These are phyloP conservation scores for Hydrozoanthus tunicans DNA, from an alignment of 64 coral and sea anemone genomes.

Conservation along the genomic window DNA sequence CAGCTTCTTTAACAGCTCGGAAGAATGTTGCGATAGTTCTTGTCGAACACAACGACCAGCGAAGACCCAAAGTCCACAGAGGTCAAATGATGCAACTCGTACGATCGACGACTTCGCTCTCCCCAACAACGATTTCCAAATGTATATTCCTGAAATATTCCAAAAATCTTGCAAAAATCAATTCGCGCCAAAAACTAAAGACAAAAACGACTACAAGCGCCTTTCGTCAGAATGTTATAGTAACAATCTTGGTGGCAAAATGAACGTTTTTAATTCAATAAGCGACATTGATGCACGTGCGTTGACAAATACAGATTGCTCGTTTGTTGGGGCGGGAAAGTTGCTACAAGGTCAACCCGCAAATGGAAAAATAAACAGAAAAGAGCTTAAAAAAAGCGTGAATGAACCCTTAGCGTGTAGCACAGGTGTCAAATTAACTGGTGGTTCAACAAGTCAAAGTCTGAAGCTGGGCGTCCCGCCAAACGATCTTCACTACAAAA, in stretches of 20 bases:
- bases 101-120: slow-evolving; percentile 27
- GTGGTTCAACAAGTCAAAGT: slow-evolving; percentile 2
- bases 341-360: slow-evolving; percentile 35
- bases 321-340: slow-evolving; percentile 56
- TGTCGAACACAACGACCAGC: slow-evolving; percentile 18
- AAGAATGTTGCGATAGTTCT: slow-evolving; percentile 9
- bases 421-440: slow-evolving; percentile 16
- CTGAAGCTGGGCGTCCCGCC: not conserved
- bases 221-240: not conserved
- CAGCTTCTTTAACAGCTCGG: slow-evolving; percentile 14
- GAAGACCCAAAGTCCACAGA: not conserved
- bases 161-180: not conserved
- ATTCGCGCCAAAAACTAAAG: not conserved
- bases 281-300: slow-evolving; percentile 30
- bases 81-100: slow-evolving; percentile 37
- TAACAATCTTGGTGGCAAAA: not conserved
- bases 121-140: slow-evolving; percentile 42
- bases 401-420: not conserved
- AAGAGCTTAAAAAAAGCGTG: not conserved
- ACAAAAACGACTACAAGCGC: not conserved
- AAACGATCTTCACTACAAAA: not conserved
- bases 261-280: slow-evolving; percentile 4
- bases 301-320: slow-evolving; percentile 15
- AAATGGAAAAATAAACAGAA: slow-evolving; percentile 34
- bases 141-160: slow-evolving; percentile 44